These are phyloP conservation scores for Sebastes nivosus DNA, from an alignment of 2,797 vertebrate genomes.

Conservation along the genomic window DNA sequence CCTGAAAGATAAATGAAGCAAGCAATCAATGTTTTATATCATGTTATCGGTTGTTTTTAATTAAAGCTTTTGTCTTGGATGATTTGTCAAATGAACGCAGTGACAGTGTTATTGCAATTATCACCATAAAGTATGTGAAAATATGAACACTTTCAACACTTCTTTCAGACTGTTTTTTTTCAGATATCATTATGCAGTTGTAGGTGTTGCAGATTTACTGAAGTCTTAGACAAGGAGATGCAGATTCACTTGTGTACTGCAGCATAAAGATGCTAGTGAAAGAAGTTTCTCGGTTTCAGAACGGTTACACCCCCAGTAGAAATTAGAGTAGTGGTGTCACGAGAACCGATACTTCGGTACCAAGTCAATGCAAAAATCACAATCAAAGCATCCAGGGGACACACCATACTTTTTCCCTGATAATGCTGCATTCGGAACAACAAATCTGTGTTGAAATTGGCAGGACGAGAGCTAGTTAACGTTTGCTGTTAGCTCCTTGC, in stretches of 20 bases:
- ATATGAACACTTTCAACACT: neutral
- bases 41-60: conserved; percentile 2
- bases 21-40: neutral
- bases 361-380: neutral
- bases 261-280: neutral
- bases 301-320: neutral
- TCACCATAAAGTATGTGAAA: neutral
- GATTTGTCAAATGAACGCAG: neutral
- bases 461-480: too few species aligned
- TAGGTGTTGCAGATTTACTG: conserved; percentile 17
- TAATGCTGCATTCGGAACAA: too few species aligned
- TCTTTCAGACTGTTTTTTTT: neutral
- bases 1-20: neutral
- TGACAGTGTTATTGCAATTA: neutral
- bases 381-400: too few species aligned
- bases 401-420: too few species aligned
- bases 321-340: neutral
- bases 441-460: too few species aligned
- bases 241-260: conserved; percentile 10
- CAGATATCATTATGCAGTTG: conserved; percentile 16
- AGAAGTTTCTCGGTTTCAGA: neutral
- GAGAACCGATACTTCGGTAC: neutral
- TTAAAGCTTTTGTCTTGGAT: conserved; percentile 6
- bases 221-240: conserved; percentile 4
- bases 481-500: too few species aligned